Conservation (phyloP, 1,140 invertebrate genomes). For the Penaeus chinensis region DNA sequence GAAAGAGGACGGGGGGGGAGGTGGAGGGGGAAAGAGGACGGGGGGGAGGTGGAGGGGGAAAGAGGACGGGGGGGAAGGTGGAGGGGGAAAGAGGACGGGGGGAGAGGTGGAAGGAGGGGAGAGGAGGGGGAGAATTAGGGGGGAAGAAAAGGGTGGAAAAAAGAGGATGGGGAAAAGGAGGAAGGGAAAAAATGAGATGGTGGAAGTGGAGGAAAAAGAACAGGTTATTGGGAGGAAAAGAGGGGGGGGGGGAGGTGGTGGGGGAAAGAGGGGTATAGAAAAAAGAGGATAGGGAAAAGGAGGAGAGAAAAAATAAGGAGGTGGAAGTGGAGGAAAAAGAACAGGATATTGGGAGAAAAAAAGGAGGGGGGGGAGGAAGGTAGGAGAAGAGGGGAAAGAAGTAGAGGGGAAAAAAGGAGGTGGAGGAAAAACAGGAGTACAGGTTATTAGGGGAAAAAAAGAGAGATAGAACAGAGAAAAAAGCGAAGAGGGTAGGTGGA, state of each 20-base stretch:
- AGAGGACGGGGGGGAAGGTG: neutral
- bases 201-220: neutral
- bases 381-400: neutral
- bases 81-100: neutral
- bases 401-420: no score
- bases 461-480: no score
- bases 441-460: no score
- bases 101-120: neutral
- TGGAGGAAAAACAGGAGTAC: no score
- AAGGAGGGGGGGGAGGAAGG: neutral
- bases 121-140: no score
- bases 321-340: no score
- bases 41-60: no score
- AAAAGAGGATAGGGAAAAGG: neutral
- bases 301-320: no score
- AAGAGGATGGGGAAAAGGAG: neutral
- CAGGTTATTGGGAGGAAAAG: neutral
- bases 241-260: neutral
- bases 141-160: neutral
- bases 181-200: neutral
- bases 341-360: no score
- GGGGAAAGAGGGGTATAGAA: no score
- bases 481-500: no score
- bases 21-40: neutral
- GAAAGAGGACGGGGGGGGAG: neutral